These are phyloP conservation scores for Aurelia aurita complex sp. Pacific DNA, from an alignment of 30 jellyfish, hydroid and myxozoan species.

Conservation along the genomic window DNA sequence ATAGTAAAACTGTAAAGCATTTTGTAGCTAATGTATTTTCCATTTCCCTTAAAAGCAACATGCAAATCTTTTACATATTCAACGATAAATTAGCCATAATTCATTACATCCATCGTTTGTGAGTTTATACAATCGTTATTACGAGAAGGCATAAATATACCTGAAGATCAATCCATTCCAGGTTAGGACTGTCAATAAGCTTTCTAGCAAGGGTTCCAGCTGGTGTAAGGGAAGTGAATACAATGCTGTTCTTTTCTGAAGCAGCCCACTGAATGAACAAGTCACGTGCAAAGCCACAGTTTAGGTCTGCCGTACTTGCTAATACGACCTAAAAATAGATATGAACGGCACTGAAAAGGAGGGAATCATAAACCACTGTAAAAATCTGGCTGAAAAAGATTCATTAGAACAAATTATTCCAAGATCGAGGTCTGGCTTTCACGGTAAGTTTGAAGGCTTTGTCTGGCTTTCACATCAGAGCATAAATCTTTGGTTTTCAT, in stretches of 20 bases:
- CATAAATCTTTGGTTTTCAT: no score
- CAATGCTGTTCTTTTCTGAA: conserved; percentile 81
- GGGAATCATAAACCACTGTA: not conserved
- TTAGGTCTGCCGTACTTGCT: conserved; percentile 88
- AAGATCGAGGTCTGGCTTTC: no score
- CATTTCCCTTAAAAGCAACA: no score
- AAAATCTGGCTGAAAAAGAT: no score
- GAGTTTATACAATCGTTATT: no score
- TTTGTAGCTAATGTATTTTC: no score
- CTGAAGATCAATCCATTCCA: conserved; percentile 70
- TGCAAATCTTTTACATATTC: no score
- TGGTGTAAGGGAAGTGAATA: conserved; percentile 82
- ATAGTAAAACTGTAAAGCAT: no score
- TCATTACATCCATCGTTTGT: not conserved
- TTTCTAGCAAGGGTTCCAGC: conserved; percentile 91
- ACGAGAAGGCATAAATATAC: not conserved
- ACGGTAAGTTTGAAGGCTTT: no score
- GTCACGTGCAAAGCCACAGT: conserved; percentile 91
- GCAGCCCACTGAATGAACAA: conserved; percentile 83
- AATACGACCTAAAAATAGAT: conserved; percentile 71
- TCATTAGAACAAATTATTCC: no score
- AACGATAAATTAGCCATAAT: no score
- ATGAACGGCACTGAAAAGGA: not conserved
- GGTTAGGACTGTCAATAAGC: conserved; percentile 80
- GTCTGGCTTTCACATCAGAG: no score